Evolutionary conservation across 2,888 invertebrate genomes (phyloP).

Genomic region (Dolichomitus sp.): DNA sequence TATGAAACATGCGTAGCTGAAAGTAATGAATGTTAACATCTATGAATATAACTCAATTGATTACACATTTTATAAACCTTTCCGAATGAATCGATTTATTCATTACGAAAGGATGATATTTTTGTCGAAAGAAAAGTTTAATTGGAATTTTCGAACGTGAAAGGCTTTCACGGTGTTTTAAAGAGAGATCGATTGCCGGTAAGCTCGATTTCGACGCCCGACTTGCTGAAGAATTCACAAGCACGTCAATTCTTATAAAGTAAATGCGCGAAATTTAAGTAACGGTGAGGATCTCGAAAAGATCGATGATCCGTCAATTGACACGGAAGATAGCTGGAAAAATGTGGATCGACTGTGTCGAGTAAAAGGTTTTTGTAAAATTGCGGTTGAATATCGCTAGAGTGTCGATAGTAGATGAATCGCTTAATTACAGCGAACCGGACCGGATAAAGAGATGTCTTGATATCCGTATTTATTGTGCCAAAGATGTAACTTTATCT

Average conservation of each 20-base stretch:
- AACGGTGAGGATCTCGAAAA: slow-evolving; percentile 4
- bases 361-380: slow-evolving; percentile 24
- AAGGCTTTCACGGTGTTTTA: not conserved
- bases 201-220: not conserved
- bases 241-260: slow-evolving; percentile 15
- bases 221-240: not conserved
- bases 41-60: not conserved
- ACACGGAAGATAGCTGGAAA: slow-evolving; percentile 4
- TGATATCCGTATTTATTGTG: slow-evolving; percentile 82
- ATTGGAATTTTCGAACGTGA: not conserved
- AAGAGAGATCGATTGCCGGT: not conserved
- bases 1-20: too few species aligned
- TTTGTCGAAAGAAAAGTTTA: not conserved
- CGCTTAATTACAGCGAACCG: slow-evolving; percentile 17
- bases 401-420: slow-evolving; percentile 13
- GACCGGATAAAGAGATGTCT: slow-evolving; percentile 64
- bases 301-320: slow-evolving; percentile 7
- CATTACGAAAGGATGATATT: not conserved
- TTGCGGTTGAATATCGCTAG: slow-evolving; percentile 10
- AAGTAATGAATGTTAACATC: too few species aligned
- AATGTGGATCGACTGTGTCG: slow-evolving; percentile 5
- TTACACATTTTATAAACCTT: not conserved
- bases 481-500: slow-evolving; percentile 81
- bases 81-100: not conserved
- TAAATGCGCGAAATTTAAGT: not conserved